These are phyloP conservation scores for Drosophila helvetica DNA, from an alignment of 2,888 invertebrate species.

Conservation along the genomic window DNA sequence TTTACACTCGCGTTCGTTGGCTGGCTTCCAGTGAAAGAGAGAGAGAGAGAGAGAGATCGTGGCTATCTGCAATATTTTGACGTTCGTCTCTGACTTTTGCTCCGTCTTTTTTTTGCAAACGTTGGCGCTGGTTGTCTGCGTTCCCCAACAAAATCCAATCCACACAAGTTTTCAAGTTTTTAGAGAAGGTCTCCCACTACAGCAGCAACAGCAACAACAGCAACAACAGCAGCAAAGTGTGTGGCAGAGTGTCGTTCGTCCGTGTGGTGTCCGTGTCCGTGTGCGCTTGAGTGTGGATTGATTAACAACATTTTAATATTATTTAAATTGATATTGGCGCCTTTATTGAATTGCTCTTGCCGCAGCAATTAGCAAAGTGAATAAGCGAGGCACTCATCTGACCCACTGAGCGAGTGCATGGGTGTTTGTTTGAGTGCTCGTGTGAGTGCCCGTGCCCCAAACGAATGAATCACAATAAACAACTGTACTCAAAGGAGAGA, in stretches of 20 bases:
- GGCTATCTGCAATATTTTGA: conserved; percentile 16
- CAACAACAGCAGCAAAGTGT: background rate
- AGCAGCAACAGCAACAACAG: background rate
- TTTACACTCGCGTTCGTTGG: background rate
- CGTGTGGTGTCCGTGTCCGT: conserved; percentile 10
- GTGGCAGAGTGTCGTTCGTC: background rate
- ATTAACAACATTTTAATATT: conserved; percentile 21
- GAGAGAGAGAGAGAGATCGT: no score
- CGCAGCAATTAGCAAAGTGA: background rate
- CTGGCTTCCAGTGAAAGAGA: conserved; percentile 22
- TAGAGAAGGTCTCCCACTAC: conserved; percentile 7
- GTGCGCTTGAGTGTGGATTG: conserved; percentile 19
- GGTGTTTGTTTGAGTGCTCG: background rate
- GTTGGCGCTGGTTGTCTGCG: conserved; percentile 3
- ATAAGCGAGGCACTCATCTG: background rate
- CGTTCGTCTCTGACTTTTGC: conserved; percentile 1
- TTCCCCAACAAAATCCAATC: conserved; percentile 1
- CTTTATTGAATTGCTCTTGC: background rate
- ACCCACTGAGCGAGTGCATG: background rate
- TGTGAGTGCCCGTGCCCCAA: background rate
- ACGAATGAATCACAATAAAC: background rate
- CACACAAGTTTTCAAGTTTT: conserved; percentile 20
- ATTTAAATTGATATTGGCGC: conserved; percentile 15
- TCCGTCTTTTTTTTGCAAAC: conserved; percentile 5
- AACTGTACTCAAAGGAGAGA: background rate